A percentile compares a stretch with the other conserved stretches of the same genome.
phyloP scores from a whole-genome alignment of 2,888 invertebrate genomes.

The Hyalella azteca region DNA sequence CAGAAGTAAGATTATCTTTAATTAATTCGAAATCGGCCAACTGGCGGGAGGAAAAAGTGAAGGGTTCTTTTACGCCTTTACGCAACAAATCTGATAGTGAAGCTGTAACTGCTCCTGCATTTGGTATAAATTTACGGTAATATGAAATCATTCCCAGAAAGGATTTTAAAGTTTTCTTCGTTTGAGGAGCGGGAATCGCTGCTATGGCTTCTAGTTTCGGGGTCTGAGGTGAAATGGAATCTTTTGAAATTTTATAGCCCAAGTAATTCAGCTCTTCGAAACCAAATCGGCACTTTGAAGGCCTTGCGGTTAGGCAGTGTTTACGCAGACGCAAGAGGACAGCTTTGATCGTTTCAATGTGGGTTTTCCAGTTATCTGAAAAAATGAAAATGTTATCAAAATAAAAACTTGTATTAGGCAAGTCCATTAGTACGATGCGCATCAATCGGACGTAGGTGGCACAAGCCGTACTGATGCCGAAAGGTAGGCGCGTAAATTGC shows the following conservation, averaged over 20 bases:
- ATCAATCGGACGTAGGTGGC: slow-evolving; percentile 35
- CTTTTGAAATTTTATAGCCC: slow-evolving; percentile 3
- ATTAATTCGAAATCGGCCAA: background rate
- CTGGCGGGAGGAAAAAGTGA: background rate
- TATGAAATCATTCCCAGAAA: slow-evolving; percentile 30
- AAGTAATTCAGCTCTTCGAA: slow-evolving; percentile 21
- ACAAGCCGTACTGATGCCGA: slow-evolving; percentile 38
- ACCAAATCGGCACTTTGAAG: slow-evolving; percentile 39
- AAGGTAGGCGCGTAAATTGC: background rate
- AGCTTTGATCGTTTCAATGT: background rate
- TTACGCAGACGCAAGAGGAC: slow-evolving; percentile 4
- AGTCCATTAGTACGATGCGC: slow-evolving; percentile 16
- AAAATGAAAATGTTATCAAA: slow-evolving; percentile 38
- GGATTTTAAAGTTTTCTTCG: background rate
- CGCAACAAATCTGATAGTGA: background rate
- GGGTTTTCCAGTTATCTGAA: background rate
- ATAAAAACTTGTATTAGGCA: slow-evolving; percentile 21
- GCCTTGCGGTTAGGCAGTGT: slow-evolving; percentile 14
- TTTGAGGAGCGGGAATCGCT: background rate
- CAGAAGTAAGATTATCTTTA: background rate
- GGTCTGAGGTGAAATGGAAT: background rate
- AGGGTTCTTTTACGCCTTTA: background rate
- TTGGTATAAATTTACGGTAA: slow-evolving; percentile 28
- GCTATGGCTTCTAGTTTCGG: no score
- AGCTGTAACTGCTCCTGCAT: background rate